Evolutionary conservation across 2,113 vertebrate genomes (phyloP).

Genomic region (Spilogale gracilis): DNA sequence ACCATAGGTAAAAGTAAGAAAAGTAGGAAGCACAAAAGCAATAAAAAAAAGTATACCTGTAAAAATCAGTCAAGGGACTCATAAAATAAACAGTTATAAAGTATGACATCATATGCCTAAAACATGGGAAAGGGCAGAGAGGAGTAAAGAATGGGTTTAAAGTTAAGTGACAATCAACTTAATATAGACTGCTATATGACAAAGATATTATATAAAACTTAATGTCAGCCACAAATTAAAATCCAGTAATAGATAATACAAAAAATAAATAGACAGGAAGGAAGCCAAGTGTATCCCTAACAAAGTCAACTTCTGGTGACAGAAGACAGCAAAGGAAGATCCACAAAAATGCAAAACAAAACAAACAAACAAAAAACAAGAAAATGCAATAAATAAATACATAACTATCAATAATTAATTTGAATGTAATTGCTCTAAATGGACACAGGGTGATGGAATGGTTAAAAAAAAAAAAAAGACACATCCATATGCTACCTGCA

Average conservation of each 20-base stretch:
- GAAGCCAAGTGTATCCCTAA: background rate
- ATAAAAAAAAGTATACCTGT: background rate
- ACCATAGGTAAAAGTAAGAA: background rate
- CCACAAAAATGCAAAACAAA: background rate
- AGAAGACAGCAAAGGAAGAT: background rate
- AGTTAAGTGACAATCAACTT: background rate
- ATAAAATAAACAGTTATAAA: background rate
- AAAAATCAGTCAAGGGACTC: background rate
- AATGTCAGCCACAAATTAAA: background rate
- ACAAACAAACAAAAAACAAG: background rate
- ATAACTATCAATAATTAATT: background rate
- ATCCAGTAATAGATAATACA: background rate
- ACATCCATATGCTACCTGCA: background rate
- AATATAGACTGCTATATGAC: background rate
- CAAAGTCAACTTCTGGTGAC: background rate
- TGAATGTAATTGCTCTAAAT: background rate
- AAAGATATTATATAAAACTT: background rate
- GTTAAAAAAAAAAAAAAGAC: background rate
- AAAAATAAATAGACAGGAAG: background rate
- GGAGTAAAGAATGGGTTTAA: background rate
- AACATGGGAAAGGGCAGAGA: background rate
- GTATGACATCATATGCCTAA: background rate
- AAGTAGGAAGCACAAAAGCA: background rate
- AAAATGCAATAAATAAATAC: background rate
- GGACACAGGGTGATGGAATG: background rate